Evolutionary conservation across 2,888 invertebrate species (phyloP).

Genomic region (Thymelicus sylvestris): DNA sequence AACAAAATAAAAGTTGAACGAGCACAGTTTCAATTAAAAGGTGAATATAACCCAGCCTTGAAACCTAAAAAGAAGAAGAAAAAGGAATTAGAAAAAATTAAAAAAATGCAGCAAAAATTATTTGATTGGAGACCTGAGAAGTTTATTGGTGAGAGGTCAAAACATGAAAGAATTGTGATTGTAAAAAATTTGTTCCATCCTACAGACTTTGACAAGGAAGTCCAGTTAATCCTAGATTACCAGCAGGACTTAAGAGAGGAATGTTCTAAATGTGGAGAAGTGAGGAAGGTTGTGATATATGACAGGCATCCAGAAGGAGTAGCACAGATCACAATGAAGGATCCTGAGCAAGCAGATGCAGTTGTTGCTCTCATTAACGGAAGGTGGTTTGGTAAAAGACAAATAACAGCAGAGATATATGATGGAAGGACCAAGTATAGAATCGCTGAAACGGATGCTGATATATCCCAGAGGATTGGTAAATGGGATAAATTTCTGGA

Average conservation of each 20-base stretch:
- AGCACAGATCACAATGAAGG: conserved; percentile 95
- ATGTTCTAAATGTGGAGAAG: conserved; percentile 95
- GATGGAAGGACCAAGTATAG: conserved; percentile 98
- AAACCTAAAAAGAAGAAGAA: conserved; percentile 96
- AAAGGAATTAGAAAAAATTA: conserved; percentile 94
- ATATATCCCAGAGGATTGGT: conserved; percentile 90
- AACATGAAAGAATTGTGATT: conserved; percentile 95
- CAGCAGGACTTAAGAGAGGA: conserved; percentile 96
- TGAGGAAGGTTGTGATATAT: conserved; percentile 95
- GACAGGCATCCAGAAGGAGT: conserved; percentile 98
- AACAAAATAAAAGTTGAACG: conserved; percentile 94
- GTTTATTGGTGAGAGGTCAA: conserved; percentile 92
- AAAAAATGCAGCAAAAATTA: conserved; percentile 96
- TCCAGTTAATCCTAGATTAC: conserved; percentile 94
- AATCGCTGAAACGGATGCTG: conserved; percentile 95
- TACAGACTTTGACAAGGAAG: conserved; percentile 94
- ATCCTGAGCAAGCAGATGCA: conserved; percentile 95
- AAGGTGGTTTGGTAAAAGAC: conserved; percentile 94
- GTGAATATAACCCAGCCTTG: conserved; percentile 95
- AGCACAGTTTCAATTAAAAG: conserved; percentile 97
- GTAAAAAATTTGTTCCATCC: conserved; percentile 97
- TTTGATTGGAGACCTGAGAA: conserved; percentile 99
- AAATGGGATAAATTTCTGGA: conserved; percentile 95
- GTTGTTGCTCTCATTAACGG: conserved; percentile 95
- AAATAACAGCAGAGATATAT: conserved; percentile 95